Base-by-base conservation (phyloP, 1,140 invertebrate genomes). In the Bombus pyrosoma region DNA sequence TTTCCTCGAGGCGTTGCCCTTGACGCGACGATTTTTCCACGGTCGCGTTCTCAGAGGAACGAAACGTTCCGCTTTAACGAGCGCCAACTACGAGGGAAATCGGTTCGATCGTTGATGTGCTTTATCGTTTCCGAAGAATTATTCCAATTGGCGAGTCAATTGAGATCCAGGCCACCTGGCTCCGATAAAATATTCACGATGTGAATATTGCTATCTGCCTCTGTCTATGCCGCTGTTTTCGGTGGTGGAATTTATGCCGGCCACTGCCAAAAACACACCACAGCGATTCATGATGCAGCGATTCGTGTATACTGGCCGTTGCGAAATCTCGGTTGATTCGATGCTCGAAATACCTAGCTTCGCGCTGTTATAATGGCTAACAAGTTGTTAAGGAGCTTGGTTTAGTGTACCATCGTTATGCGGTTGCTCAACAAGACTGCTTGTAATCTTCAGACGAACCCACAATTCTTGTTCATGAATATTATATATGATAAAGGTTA, bases 1-100 rank as follows among this genome's bases (percentile, higher is more conserved):
- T 83, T 78, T 78, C 43, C 75, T 32, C 75, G 75, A 83, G 47
- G 82, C 75, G 37, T 71, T 39, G 64, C 74, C 75, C 47, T 83
- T 81, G 37, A 64, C 57, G 72, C 22, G 39, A 39, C 28, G 47
- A 43, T 32, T 57, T 83, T 78, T 78, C 75, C 75, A 83, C 64
- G 62, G 15, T 41, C 71, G 28, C 8, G 15, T 47, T 32, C 77
- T 6, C 28, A 28, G 15, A 28, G 28, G 13, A n/a, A 53, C 37
- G 28, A 34, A 18, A 5, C 64, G 43, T 80, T 53, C 66, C 32
- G 25, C 25, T 69, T 80, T 69, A 80, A 80, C 62, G 25, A 68
- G 32, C 75, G 25, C 6, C 32, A 25, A 59, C 32, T 10, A 22
- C 25, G 47, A 34, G 13, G n/a, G 12, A 34, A 66, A 34, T 43